Percentiles rank a stretch among this genome's conserved stretches.
These are phyloP conservation scores for Meloidogyne chitwoodi DNA, from an alignment of 1,140 invertebrate species.

Conservation along the genomic window DNA sequence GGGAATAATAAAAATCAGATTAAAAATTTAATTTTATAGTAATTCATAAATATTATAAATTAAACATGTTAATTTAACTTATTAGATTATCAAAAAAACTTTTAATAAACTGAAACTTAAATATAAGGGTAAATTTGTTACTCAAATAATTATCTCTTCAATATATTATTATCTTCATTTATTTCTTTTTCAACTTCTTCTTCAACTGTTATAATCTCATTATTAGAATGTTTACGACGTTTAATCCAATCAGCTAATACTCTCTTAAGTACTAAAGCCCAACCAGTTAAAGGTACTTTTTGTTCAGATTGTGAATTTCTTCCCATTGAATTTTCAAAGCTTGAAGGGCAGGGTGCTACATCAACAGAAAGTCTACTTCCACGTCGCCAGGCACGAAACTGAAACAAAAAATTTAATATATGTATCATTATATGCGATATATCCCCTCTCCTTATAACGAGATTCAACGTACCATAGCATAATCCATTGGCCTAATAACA, in stretches of 20 bases:
- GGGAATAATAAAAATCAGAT: no score
- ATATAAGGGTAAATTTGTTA: no score
- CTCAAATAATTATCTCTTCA: no score
- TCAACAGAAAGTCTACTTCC: slow-evolving; percentile 10
- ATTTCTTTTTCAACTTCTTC: neutral
- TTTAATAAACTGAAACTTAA: no score
- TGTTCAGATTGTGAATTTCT: neutral
- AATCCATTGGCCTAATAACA: neutral
- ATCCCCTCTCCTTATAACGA: no score
- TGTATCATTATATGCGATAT: no score
- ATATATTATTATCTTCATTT: neutral
- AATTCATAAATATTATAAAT: no score
- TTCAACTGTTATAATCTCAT: neutral
- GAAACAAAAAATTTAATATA: neutral
- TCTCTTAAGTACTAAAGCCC: slow-evolving; percentile 1
- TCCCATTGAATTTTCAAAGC: neutral
- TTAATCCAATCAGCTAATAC: neutral
- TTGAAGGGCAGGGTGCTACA: neutral
- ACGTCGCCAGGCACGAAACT: slow-evolving; percentile 21
- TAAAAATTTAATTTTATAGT: no score
- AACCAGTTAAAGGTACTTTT: neutral
- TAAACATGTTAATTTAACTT: no score
- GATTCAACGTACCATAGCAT: no score
- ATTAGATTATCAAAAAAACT: no score
- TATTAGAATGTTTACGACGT: neutral